Conservation (phyloP, 2,888 invertebrate species). For the Drosophila pseudotakahashii region DNA sequence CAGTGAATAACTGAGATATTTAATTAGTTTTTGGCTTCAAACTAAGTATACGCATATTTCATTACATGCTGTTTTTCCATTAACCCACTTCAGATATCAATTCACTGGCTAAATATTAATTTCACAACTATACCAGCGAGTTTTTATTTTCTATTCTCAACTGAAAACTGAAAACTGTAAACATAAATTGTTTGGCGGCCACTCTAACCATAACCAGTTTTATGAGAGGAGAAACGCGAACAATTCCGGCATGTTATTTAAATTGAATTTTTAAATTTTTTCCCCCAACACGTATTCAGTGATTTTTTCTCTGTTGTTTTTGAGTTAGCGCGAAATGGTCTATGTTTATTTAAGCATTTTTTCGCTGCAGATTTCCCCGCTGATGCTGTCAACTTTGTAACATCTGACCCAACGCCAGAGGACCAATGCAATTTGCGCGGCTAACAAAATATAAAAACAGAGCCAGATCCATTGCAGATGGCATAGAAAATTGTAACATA, state of each 20-base stretch:
- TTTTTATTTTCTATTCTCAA: neutral
- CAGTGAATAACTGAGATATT: neutral
- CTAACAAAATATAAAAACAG: slow-evolving; percentile 15
- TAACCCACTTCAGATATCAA: neutral
- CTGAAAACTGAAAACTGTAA: slow-evolving; percentile 14
- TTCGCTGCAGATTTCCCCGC: slow-evolving; percentile 29
- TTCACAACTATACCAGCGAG: neutral
- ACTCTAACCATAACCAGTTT: slow-evolving; percentile 50
- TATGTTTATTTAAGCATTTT: slow-evolving; percentile 36
- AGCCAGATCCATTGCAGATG: slow-evolving; percentile 29
- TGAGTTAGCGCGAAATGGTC: slow-evolving; percentile 25
- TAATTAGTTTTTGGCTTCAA: neutral
- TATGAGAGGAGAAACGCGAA: slow-evolving; percentile 4
- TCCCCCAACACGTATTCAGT: slow-evolving; percentile 33
- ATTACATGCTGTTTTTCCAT: neutral
- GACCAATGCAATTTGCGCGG: slow-evolving; percentile 65
- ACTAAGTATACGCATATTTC: neutral
- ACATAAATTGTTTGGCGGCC: slow-evolving; percentile 33
- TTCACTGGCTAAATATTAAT: neutral
- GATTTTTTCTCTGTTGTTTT: slow-evolving; percentile 17
- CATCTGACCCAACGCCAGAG: slow-evolving; percentile 46
- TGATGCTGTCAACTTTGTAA: slow-evolving; percentile 59
- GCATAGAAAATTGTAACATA: slow-evolving; percentile 74
- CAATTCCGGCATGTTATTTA: slow-evolving; percentile 45
- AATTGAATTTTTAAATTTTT: slow-evolving; percentile 74